These are phyloP conservation scores for Eubasilissa splendida DNA, from an alignment of 2,888 invertebrate species.

Conservation along the genomic window DNA sequence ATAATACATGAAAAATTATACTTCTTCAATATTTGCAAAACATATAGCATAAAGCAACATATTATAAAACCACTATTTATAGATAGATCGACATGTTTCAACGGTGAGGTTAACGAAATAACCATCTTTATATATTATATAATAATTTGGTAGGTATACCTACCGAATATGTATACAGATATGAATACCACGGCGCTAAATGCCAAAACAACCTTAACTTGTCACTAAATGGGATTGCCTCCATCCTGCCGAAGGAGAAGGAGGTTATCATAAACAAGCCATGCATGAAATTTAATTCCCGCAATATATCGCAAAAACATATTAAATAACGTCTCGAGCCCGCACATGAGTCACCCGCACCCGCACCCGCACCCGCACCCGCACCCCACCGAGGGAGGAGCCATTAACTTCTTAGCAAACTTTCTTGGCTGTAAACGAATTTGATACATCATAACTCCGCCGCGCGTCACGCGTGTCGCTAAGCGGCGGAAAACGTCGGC, in stretches of 20 bases:
- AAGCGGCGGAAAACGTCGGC: conserved; percentile 45
- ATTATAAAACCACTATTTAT: too few species aligned
- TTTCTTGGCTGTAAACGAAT: conserved; percentile 56
- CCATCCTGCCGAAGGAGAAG: conserved; percentile 8
- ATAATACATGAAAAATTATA: too few species aligned
- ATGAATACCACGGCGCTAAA: too few species aligned
- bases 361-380: conserved; percentile 13
- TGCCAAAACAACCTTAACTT: conserved; percentile 8
- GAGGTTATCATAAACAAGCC: conserved; percentile 26
- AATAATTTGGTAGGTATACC: too few species aligned
- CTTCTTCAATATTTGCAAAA: too few species aligned
- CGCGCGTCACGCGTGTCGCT: conserved; percentile 52
- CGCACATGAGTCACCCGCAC: conserved; percentile 14
- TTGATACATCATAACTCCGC: conserved; percentile 57
- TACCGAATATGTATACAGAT: too few species aligned
- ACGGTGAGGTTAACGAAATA: too few species aligned
- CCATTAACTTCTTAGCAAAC: conserved; percentile 55
- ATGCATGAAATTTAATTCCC: conserved; percentile 18
- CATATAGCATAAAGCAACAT: too few species aligned
- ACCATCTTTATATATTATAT: too few species aligned
- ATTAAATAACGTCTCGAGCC: conserved; percentile 32
- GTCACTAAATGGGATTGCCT: conserved; percentile 20
- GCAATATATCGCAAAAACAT: conserved; percentile 34
- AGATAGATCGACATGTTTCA: too few species aligned
- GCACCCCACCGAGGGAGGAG: conserved; percentile 1